Evolutionary conservation across 92 coral and sea anemone genomes (phyloP).

Genomic region (Parazoanthus swiftii): DNA sequence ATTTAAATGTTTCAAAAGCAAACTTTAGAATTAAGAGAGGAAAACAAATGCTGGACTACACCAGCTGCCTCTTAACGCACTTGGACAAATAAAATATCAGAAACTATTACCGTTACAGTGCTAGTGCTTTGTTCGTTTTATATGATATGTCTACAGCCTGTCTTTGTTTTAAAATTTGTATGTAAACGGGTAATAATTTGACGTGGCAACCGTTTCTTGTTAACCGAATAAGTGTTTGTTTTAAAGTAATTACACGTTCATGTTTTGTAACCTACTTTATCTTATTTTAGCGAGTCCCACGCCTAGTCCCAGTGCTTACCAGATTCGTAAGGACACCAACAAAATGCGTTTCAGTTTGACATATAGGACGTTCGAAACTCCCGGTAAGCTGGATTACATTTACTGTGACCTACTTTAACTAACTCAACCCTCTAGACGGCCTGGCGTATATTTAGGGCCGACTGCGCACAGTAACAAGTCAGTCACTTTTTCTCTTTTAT

Average conservation of each 20-base stretch:
- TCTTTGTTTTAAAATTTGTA: background rate
- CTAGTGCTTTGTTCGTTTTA: too few species aligned
- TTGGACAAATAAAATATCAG: too few species aligned
- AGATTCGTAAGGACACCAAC: conserved; percentile 16
- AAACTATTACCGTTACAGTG: too few species aligned
- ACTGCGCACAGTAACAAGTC: background rate
- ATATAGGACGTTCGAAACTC: conserved; percentile 43
- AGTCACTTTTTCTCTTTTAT: too few species aligned
- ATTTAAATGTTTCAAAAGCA: background rate
- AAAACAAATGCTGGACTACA: too few species aligned
- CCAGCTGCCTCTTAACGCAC: too few species aligned
- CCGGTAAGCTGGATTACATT: conserved; percentile 26
- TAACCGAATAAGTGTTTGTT: background rate
- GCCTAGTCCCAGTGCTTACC: conserved; percentile 52
- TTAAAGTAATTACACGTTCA: background rate
- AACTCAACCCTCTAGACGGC: too few species aligned
- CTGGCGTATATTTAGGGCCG: background rate
- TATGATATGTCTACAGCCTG: too few species aligned
- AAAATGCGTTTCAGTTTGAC: conserved; percentile 47
- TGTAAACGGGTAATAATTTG: background rate
- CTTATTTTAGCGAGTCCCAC: conserved; percentile 23
- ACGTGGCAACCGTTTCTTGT: background rate
- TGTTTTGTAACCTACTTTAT: background rate
- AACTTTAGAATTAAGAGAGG: background rate
- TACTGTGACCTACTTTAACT: too few species aligned